phyloP scores from a whole-genome alignment of 2,113 vertebrate species.

The Echinops telfairi region DNA sequence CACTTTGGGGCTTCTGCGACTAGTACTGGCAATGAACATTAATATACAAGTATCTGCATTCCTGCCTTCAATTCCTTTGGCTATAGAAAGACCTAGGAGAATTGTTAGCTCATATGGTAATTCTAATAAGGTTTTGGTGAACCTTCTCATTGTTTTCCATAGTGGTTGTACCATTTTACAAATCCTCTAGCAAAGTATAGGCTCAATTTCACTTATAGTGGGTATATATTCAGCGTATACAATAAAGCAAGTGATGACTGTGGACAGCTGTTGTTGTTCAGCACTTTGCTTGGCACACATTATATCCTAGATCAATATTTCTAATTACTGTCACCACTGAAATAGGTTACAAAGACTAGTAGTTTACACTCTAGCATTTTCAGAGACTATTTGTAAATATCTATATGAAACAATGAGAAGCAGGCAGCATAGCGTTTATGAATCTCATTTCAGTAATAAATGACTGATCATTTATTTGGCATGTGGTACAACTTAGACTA shows the following conservation, averaged over 20 bases:
- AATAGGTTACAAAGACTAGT: neutral
- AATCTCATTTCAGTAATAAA: constrained; percentile 30
- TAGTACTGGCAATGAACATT: neutral
- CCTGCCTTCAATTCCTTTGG: neutral
- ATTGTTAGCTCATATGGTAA: neutral
- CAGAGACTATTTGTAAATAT: constrained; percentile 22
- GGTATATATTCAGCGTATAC: neutral
- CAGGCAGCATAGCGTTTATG: neutral
- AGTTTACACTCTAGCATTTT: constrained; percentile 39
- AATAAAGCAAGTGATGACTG: neutral
- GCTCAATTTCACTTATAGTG: neutral
- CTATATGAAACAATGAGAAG: neutral
- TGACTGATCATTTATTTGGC: neutral
- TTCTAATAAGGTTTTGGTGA: neutral
- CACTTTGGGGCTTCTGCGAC: neutral
- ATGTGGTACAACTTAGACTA: neutral
- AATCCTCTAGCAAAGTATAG: neutral
- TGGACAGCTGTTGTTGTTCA: neutral
- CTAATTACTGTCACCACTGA: neutral
- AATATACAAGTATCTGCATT: neutral
- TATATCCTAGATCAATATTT: constrained; percentile 10
- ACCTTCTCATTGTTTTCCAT: neutral
- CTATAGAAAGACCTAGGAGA: neutral
- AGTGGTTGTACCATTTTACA: neutral
- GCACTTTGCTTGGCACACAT: neutral